Base-by-base conservation (phyloP, 2,888 invertebrate species). In the Eupithecia pulchellata region DNA sequence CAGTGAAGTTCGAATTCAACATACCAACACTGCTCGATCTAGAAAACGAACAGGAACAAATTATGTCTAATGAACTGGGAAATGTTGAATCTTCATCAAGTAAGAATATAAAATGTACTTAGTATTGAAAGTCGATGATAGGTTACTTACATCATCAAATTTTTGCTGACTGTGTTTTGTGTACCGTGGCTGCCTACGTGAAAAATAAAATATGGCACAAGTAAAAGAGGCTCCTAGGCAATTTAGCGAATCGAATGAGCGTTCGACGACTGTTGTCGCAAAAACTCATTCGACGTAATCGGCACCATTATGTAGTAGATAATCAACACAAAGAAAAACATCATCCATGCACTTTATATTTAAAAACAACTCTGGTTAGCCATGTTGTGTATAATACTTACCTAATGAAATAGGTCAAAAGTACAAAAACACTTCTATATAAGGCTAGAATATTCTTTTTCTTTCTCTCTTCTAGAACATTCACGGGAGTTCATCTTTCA, bases 361-460 rank as follows among this genome's bases (percentile, higher is more conserved):
- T 36, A 36, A 13, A 36, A 36, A 36, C 34, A 36, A 36, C 34
- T 36, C 34, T 36, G 13, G 3, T 5, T 4, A 42, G 42, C 6
- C 8, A 5, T 20, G 11, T 47, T n/a, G n/a, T 42, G 42, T 42
- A n/a, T 1, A 36, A 8, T 42, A 32, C 32, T 6, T 32, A 42
- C 42, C 42, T 42, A 42, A 42, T 42, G 42, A 5, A 42, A 42
- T 42, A 42, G 42, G n/a, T 42, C n/a, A 42, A 42, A n/a, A n/a
- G 2, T 30, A 30, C 8, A 30, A n/a, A 32, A 32, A 32, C 6
- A 32, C 4, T 34, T 34, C 2, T 9, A n/a, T n/a, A n/a, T 4
- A 6, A 55, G 13, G 4, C 2, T 20, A n/a, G n/a, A n/a, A n/a
- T n/a, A n/a, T n/a, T n/a, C n/a, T n/a, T n/a, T n/a, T n/a, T n/a